A percentile compares a stretch with the other conserved stretches of the same genome.
Conservation (phyloP, 2,888 invertebrate species). For the Dendrolimus pini region DNA sequence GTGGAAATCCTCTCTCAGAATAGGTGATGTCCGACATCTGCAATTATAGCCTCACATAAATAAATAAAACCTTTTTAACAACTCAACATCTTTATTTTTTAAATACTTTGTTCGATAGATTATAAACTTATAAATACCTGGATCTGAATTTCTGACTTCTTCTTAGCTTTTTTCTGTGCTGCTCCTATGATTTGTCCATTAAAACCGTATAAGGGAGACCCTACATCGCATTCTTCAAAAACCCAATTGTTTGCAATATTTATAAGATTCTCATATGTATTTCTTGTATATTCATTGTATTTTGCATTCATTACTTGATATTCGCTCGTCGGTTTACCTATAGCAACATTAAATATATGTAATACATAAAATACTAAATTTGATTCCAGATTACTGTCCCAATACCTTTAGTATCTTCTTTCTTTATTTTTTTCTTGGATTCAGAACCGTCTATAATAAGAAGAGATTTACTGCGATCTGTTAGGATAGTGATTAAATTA, state of each 20-base stretch:
- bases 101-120: not conserved
- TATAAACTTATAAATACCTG: constrained; percentile 25
- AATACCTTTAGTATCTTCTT: constrained; percentile 48
- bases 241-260: constrained; percentile 63
- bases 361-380: not conserved
- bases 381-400: not conserved
- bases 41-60: constrained; percentile 13
- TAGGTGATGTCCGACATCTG: constrained; percentile 40
- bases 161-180: constrained; percentile 50
- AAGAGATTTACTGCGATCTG: constrained; percentile 36
- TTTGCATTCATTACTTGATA: constrained; percentile 43
- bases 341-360: constrained; percentile 9
- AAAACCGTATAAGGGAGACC: constrained; percentile 41
- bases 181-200: constrained; percentile 47
- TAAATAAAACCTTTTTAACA: not conserved
- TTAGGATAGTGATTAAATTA: constrained; percentile 4
- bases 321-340: constrained; percentile 47
- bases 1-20: constrained; percentile 52
- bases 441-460: constrained; percentile 30
- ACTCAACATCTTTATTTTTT: not conserved
- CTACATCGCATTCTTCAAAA: constrained; percentile 47
- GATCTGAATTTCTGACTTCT: constrained; percentile 53
- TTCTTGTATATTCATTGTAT: constrained; percentile 59
- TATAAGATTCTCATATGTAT: constrained; percentile 45
- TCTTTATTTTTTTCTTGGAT: constrained; percentile 52